A percentile compares a stretch with the other conserved stretches of the same genome.
These are phyloP conservation scores for Rhizoglyphus robini DNA, from an alignment of 1,140 invertebrate genomes.

Conservation along the genomic window DNA sequence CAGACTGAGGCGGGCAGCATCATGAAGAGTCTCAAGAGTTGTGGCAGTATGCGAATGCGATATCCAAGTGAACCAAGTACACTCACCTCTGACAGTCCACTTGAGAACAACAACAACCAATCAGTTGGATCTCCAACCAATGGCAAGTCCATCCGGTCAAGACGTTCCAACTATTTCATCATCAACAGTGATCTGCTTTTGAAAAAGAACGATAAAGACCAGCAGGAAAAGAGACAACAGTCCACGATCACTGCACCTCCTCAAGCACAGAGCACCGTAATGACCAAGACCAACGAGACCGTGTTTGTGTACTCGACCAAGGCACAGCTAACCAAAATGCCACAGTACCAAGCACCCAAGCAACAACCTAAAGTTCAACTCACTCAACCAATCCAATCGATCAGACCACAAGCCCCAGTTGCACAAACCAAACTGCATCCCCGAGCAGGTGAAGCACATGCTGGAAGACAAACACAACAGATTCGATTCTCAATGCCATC, in stretches of 20 bases:
- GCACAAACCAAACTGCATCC: neutral
- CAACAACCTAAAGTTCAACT: too few relatives aligned
- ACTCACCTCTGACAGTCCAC: neutral
- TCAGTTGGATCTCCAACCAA: neutral
- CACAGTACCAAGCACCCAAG: neutral
- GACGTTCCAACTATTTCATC: conserved; percentile 5
- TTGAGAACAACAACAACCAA: too few relatives aligned
- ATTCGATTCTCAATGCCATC: neutral
- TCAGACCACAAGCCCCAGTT: neutral
- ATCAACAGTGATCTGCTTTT: conserved; percentile 1
- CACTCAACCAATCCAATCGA: too few relatives aligned
- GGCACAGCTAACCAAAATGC: neutral
- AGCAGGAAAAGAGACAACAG: neutral
- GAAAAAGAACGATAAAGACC: neutral
- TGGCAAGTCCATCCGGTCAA: neutral
- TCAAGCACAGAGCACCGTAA: neutral
- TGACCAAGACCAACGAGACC: neutral
- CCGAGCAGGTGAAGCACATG: neutral
- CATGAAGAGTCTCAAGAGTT: neutral
- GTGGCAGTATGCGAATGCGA: neutral
- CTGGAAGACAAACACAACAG: neutral
- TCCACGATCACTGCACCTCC: neutral
- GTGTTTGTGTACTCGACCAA: conserved; percentile 14
- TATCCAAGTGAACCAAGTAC: neutral
- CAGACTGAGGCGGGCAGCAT: neutral